Evolutionary conservation across 2,797 vertebrate genomes (phyloP).

Genomic region (Lycodopsis pacificus): DNA sequence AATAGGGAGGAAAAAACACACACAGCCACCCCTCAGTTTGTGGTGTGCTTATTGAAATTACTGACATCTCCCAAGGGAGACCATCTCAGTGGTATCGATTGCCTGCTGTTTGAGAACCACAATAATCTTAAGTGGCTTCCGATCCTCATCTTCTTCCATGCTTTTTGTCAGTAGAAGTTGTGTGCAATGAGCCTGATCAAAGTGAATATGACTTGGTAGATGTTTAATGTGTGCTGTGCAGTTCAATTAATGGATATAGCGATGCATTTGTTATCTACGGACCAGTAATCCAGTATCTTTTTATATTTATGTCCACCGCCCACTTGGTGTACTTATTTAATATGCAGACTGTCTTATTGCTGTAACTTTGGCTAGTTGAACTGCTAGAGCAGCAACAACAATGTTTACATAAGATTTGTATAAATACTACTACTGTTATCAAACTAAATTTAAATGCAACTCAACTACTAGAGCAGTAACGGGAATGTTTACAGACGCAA

Average conservation of each 20-base stretch:
- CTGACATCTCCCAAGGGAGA: conserved; percentile 21
- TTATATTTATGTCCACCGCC: background rate
- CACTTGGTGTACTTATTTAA: background rate
- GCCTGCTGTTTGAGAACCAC: conserved; percentile 8
- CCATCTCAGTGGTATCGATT: conserved; percentile 35
- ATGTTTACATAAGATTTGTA: no score
- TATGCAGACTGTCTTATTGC: background rate
- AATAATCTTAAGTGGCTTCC: conserved; percentile 32
- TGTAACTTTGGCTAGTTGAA: background rate
- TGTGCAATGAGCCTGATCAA: background rate
- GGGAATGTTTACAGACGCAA: background rate
- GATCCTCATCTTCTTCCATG: background rate
- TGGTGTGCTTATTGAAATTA: conserved; percentile 34
- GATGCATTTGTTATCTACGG: background rate
- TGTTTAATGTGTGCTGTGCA: background rate
- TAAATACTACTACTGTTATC: background rate
- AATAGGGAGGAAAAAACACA: conserved; percentile 7
- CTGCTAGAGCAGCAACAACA: no score
- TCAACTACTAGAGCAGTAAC: background rate
- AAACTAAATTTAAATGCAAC: background rate
- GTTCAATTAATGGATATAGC: background rate
- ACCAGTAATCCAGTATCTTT: background rate
- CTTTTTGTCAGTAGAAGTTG: background rate
- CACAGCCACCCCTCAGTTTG: background rate
- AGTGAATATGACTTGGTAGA: background rate